Evolutionary conservation across 2,113 vertebrate species (phyloP), one percentile per base, ranked within the genome.

Genomic region (Rhombomys opimus): DNA sequence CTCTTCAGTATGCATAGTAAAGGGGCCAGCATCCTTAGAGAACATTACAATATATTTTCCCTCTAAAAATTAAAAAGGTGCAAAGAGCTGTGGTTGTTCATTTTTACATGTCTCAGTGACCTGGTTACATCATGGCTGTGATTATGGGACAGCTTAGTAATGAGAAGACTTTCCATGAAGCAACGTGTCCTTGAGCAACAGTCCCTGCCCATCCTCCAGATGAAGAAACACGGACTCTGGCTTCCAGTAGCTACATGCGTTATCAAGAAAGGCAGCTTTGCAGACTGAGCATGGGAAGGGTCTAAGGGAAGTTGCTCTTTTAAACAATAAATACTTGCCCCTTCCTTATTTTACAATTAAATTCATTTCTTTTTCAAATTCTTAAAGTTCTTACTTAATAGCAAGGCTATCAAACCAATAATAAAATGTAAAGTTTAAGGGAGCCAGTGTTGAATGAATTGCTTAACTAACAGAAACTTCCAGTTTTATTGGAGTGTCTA

Each of bases 181-280:
- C 1, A 27, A 1, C 12, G 67, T 7, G 25, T n/a, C 23, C 7
- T 27, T 20, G n/a, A 22, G 27, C 1, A 15, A 1, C 6, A 50
- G 15, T 63, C 23, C 8, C 57, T 63, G 15, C 61, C 46, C 25
- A 6, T 50, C 17, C 22, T 52, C 41, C 20, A 68, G 68, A 87
- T 23, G 65, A 0, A 22, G 30, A 87, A 52, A 38, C 65, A 86
- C 0, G 10, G 89, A 35, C 1, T 25, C 11, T 30, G 1, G 2
- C 38, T 63, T 65, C 27, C 20, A 1, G 14, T 54, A 72, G 4
- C 15, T 1, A 72, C 10, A 35, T 35, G 15, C 1, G 46, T 0
- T 7, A n/a, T 54, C 25, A 63, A 27, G 11, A 32, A n/a, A 46
- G 32, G 12, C n/a, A 22, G 14, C 5, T 7, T 46, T 70, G 61